Percentiles rank a stretch among this genome's conserved stretches.
Evolutionary conservation across 2,113 vertebrate species (phyloP).

Genomic region (Ailurus styani): DNA sequence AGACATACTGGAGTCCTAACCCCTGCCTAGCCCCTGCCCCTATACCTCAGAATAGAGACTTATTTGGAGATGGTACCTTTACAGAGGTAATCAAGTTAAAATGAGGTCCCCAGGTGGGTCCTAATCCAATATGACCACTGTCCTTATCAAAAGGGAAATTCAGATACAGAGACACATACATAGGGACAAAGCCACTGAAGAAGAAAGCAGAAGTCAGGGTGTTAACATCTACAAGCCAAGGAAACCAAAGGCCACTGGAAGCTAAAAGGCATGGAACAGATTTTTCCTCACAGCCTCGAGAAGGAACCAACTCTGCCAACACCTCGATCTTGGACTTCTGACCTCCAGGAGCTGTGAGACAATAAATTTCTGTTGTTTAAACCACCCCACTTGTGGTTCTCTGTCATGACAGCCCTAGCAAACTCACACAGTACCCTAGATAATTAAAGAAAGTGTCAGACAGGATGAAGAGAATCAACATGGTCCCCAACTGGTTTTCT

Average conservation of each 20-base stretch:
- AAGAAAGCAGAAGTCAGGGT: background rate
- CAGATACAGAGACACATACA: background rate
- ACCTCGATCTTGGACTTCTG: background rate
- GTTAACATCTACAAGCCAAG: background rate
- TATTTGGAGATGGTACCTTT: background rate
- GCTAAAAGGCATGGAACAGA: too few species aligned
- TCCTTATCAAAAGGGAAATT: background rate
- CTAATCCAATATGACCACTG: background rate
- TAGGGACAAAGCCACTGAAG: background rate
- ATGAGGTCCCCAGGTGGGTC: background rate
- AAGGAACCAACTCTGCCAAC: background rate
- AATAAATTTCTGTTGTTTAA: background rate
- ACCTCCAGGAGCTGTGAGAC: background rate
- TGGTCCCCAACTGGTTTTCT: background rate
- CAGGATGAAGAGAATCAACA: background rate
- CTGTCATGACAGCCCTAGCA: background rate
- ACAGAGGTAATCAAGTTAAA: background rate
- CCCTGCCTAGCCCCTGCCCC: accelerated
- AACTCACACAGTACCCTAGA: background rate
- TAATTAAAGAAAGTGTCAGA: background rate
- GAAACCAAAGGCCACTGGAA: background rate
- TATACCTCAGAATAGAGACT: background rate
- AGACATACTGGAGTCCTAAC: background rate
- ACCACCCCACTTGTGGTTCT: background rate
- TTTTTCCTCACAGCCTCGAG: background rate